phyloP scores from a whole-genome alignment of 2,113 vertebrate species.

The Etheostoma cragini region DNA sequence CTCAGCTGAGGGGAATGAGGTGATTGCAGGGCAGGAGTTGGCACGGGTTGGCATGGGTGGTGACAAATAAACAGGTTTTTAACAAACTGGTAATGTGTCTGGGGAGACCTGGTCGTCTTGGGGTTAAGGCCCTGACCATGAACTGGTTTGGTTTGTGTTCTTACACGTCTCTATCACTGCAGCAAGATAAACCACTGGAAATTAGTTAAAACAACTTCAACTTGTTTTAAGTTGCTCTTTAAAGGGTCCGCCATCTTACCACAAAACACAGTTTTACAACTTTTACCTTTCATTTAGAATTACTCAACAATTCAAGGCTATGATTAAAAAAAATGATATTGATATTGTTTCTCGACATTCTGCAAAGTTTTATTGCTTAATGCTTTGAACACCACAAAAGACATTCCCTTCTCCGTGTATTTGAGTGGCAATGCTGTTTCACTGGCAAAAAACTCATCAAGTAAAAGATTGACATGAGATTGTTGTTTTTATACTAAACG shows the following conservation, averaged over 20 bases:
- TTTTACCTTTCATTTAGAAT: neutral
- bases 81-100: conserved; percentile 10
- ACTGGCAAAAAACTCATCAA: neutral
- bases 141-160: neutral
- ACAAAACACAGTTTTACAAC: neutral
- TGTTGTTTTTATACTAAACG: neutral
- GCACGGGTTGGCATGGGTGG: neutral
- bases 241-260: neutral
- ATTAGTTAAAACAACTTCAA: neutral
- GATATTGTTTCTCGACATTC: neutral
- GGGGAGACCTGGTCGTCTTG: neutral
- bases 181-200: neutral
- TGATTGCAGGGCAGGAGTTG: neutral
- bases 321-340: neutral
- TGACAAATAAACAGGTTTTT: neutral
- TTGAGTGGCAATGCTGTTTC: neutral
- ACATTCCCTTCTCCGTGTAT: neutral
- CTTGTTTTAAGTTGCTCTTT: neutral
- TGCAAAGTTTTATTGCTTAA: neutral
- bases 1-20: neutral
- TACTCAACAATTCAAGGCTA: neutral
- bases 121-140: neutral
- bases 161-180: neutral
- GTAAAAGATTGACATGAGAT: neutral
- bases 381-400: neutral